Conservation (phyloP, 2,888 invertebrate species). For the Dicranocentrus wangi region DNA sequence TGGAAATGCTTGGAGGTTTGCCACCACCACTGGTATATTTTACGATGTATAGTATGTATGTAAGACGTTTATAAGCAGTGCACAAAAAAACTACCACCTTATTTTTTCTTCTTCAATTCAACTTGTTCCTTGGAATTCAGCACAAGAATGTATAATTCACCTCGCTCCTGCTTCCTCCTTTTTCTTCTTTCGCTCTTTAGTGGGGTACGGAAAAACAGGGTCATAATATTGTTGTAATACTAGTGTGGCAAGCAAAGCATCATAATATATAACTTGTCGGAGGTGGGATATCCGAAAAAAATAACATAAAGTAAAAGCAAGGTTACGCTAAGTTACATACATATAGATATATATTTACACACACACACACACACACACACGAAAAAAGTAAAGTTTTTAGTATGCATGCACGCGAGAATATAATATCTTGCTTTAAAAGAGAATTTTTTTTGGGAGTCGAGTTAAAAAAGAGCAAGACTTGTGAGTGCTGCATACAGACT, state of each 20-base stretch:
- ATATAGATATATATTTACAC: too few relatives aligned
- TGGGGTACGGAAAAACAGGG: conserved; percentile 42
- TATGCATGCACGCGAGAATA: conserved; percentile 58
- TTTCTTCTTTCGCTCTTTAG: conserved; percentile 31
- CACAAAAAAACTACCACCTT: background rate
- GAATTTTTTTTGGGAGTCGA: conserved; percentile 34
- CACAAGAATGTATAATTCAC: conserved; percentile 53
- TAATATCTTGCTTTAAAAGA: conserved; percentile 51
- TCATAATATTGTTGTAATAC: conserved; percentile 35
- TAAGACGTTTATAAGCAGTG: background rate
- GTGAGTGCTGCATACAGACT: conserved; percentile 2
- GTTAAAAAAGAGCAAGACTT: conserved; percentile 26
- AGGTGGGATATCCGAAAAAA: conserved; percentile 27
- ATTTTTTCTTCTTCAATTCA: conserved; percentile 17
- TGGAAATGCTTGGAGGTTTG: conserved; percentile 47
- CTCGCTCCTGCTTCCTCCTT: conserved; percentile 48
- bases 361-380: conserved; percentile 10
- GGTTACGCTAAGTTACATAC: too few relatives aligned
- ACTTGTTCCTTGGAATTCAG: conserved; percentile 40
- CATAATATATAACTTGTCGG: conserved; percentile 10
- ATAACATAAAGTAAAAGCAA: conserved; percentile 45
- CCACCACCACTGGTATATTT: conserved; percentile 32
- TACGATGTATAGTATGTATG: background rate
- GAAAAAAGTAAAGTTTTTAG: conserved; percentile 23
- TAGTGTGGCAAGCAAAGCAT: conserved; percentile 4